A percentile compares a stretch with the other conserved stretches of the same genome.
Evolutionary conservation across 2,888 invertebrate genomes (phyloP).

Genomic region (Synergus gifuensis): DNA sequence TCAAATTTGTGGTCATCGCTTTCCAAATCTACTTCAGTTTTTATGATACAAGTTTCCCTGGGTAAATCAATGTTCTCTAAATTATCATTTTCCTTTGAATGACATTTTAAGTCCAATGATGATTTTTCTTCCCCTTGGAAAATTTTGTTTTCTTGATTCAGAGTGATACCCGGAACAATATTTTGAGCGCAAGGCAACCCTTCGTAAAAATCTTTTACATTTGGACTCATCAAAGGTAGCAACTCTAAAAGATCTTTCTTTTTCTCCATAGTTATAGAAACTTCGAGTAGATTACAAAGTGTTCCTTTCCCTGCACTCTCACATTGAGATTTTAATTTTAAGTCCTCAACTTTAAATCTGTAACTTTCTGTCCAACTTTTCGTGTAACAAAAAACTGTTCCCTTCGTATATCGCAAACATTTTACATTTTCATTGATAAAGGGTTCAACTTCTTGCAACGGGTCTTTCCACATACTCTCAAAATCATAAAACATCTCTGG

Average conservation of each 20-base stretch:
- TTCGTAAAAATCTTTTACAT: conserved; percentile 38
- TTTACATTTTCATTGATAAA: conserved; percentile 40
- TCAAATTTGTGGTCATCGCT: neutral
- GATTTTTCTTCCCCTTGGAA: neutral
- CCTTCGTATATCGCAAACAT: conserved; percentile 41
- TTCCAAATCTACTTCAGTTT: neutral
- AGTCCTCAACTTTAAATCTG: neutral
- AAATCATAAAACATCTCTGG: conserved; percentile 45
- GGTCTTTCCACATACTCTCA: conserved; percentile 14
- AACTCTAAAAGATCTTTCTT: conserved; percentile 52
- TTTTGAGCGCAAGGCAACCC: neutral
- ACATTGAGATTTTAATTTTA: neutral
- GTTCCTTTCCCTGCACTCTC: no score
- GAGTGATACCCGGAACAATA: neutral
- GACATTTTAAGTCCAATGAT: neutral
- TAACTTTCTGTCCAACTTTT: neutral
- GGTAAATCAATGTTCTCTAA: neutral
- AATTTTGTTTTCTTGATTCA: neutral
- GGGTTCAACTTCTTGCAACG: conserved; percentile 7
- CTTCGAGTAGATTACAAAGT: neutral
- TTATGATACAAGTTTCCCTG: neutral
- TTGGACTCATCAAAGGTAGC: conserved; percentile 46
- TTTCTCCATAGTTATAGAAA: conserved; percentile 35
- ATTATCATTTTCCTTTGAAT: neutral
- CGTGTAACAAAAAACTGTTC: conserved; percentile 43